These are phyloP conservation scores for Drosophila buzzatii DNA, from an alignment of 2,888 invertebrate species.

Conservation along the genomic window DNA sequence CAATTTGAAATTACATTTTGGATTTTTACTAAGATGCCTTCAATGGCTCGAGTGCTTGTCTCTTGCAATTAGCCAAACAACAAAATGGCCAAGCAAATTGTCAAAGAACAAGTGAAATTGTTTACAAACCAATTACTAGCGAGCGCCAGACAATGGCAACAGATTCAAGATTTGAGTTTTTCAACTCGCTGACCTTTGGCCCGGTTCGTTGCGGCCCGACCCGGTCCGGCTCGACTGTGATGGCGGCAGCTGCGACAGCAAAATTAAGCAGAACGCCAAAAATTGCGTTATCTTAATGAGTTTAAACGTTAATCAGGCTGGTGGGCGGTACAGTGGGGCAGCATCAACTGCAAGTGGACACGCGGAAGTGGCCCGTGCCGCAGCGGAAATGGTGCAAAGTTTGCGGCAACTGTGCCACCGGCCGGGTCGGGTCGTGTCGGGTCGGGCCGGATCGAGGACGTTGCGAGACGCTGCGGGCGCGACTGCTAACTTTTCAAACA, in stretches of 20 bases:
- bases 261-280: slow-evolving; percentile 76
- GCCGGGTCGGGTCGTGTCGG: slow-evolving; percentile 23
- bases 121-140: slow-evolving; percentile 78
- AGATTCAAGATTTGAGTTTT: slow-evolving; percentile 69
- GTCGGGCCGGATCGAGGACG: slow-evolving; percentile 28
- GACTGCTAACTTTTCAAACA: slow-evolving; percentile 58
- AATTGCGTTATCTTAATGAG: slow-evolving; percentile 84
- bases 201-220: slow-evolving; percentile 14
- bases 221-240: slow-evolving; percentile 26
- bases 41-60: slow-evolving; percentile 29
- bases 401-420: slow-evolving; percentile 70
- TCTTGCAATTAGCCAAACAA: slow-evolving; percentile 67
- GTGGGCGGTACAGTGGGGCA: slow-evolving; percentile 27
- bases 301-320: slow-evolving; percentile 79
- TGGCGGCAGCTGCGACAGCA: slow-evolving; percentile 65
- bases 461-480: slow-evolving; percentile 23
- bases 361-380: slow-evolving; percentile 50
- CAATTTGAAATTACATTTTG: slow-evolving; percentile 31
- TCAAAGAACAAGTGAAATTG: slow-evolving; percentile 74
- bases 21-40: slow-evolving; percentile 52
- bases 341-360: slow-evolving; percentile 14
- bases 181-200: slow-evolving; percentile 69
- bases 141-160: slow-evolving; percentile 65
- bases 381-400: slow-evolving; percentile 73
- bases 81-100: slow-evolving; percentile 66